A percentile compares a stretch with the other conserved stretches of the same genome.
Conservation (phyloP, 2,113 vertebrate species). For the Chloroceryle aenea region DNA sequence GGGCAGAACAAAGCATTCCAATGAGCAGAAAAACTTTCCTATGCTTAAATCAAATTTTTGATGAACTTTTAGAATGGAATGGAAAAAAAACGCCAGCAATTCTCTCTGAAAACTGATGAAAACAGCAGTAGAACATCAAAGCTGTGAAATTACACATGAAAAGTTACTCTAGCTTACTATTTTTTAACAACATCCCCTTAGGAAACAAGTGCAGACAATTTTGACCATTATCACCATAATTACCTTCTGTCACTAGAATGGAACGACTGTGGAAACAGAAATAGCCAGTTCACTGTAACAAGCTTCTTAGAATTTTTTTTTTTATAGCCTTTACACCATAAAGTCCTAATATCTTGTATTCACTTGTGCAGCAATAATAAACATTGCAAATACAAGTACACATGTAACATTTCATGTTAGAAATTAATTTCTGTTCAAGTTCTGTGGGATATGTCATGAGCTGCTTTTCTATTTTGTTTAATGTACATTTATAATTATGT, state of each 20-base stretch:
- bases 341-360: not conserved
- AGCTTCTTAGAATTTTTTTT: not conserved
- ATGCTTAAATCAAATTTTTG: not conserved
- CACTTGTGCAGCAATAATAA: not conserved
- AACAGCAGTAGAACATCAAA: not conserved
- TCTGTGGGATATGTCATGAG: not conserved
- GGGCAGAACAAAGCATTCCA: not conserved
- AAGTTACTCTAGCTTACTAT: not conserved
- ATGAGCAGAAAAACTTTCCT: not conserved
- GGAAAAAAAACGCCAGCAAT: not conserved
- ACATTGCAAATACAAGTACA: not conserved
- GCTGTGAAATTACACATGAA: not conserved
- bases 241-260: not conserved
- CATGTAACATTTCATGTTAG: not conserved
- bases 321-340: not conserved
- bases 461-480: not conserved
- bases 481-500: not conserved
- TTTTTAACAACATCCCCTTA: not conserved
- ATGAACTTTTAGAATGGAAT: not conserved
- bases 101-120: not conserved
- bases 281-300: conserved; percentile 11
- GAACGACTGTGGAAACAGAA: not conserved
- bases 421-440: not conserved
- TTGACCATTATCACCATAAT: conserved; percentile 29
- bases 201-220: not conserved